Conservation (phyloP, 2,888 invertebrate genomes). For the Physocephala rufipes region DNA sequence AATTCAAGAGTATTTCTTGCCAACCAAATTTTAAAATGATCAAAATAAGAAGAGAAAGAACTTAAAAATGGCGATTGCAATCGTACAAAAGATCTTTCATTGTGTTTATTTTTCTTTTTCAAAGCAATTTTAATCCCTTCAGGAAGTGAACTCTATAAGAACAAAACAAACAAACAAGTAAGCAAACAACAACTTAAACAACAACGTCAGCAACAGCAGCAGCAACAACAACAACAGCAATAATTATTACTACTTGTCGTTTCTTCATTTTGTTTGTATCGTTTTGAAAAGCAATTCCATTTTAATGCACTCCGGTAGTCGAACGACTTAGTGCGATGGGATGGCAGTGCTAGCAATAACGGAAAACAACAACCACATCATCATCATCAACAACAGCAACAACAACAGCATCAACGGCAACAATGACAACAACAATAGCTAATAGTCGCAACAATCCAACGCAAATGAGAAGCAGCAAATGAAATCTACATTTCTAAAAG, state of each 20-base stretch:
- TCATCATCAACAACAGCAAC: conserved; percentile 3
- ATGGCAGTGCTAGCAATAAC: too few relatives aligned
- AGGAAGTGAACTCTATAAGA: background rate
- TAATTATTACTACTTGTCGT: too few relatives aligned
- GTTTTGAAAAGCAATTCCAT: background rate
- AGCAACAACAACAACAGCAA: too few relatives aligned
- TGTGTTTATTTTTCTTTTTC: background rate
- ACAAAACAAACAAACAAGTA: background rate
- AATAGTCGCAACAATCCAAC: background rate
- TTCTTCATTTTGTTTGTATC: background rate
- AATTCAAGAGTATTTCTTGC: too few relatives aligned
- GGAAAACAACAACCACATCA: too few relatives aligned
- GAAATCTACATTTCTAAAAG: conserved; percentile 39
- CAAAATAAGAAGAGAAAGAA: too few relatives aligned
- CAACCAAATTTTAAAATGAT: too few relatives aligned
- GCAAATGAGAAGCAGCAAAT: background rate
- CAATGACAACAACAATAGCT: background rate
- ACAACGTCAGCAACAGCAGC: background rate
- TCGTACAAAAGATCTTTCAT: too few relatives aligned
- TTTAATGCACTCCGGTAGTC: background rate
- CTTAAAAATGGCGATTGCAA: too few relatives aligned
- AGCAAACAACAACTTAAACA: background rate
- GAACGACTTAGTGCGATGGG: too few relatives aligned
- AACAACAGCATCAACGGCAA: background rate
- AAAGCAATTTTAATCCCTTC: background rate